Percentiles rank a stretch among this genome's conserved stretches.
Evolutionary conservation across 2,113 vertebrate genomes (phyloP).

Genomic region (Tragelaphus buxtoni): DNA sequence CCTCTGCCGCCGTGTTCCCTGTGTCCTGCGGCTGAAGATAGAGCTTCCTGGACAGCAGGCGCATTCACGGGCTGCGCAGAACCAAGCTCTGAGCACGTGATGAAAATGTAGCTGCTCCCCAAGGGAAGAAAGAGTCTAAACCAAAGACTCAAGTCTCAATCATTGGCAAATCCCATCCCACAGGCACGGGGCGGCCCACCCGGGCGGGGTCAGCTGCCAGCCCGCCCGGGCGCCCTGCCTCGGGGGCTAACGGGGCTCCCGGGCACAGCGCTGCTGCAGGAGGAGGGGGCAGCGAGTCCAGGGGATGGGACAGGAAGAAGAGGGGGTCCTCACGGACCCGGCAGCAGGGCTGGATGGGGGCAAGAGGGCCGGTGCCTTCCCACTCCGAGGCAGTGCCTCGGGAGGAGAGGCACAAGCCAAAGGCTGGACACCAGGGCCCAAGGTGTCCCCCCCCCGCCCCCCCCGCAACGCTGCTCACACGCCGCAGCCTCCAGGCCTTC

Average conservation of each 20-base stretch:
- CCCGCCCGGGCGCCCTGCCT: too few relatives aligned
- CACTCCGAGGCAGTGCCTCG: fast-evolving
- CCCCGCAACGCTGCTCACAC: too few relatives aligned
- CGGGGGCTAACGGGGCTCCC: neutral
- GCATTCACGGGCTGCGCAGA: neutral
- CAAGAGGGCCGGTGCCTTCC: too few relatives aligned
- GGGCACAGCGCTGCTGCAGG: neutral
- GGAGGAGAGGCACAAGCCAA: neutral
- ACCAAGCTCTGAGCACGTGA: neutral
- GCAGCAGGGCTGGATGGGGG: too few relatives aligned
- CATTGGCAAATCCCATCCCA: neutral
- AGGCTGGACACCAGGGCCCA: neutral
- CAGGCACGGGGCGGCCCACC: fast-evolving
- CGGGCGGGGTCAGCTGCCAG: neutral
- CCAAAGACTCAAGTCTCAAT: neutral
- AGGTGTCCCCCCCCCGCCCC: too few relatives aligned
- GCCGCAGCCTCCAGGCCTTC: neutral
- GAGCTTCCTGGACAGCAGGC: neutral
- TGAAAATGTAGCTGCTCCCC: neutral
- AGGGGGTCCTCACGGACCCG: neutral
- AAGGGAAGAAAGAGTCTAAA: neutral
- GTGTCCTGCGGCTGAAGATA: neutral
- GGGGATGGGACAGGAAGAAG: fast-evolving
- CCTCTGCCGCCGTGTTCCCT: neutral
- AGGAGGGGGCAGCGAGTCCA: fast-evolving